phyloP scores from a whole-genome alignment of 2,888 invertebrate species.

The Ormia ochracea region DNA sequence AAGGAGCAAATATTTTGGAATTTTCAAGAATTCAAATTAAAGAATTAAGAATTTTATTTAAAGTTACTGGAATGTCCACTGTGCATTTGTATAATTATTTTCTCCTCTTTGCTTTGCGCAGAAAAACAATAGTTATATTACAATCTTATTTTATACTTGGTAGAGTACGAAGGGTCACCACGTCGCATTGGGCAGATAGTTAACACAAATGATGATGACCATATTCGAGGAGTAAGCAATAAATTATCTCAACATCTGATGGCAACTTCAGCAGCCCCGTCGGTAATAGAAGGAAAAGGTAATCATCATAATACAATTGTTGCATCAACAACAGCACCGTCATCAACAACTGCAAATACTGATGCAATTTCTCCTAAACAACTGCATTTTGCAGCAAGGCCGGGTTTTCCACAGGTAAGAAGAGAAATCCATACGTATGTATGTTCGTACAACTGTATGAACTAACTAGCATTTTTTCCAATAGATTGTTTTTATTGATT shows the following conservation, averaged over 20 bases:
- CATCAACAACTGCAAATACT: conserved; percentile 72
- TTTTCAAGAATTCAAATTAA: too few species aligned
- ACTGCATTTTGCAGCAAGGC: conserved; percentile 86
- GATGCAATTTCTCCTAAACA: conserved; percentile 79
- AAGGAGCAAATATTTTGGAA: too few species aligned
- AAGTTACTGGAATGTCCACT: background rate
- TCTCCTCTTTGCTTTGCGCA: background rate
- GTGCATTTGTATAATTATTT: background rate
- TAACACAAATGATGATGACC: conserved; percentile 39
- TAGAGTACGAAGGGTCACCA: conserved; percentile 93
- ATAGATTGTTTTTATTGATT: too few species aligned
- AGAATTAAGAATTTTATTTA: background rate
- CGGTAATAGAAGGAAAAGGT: conserved; percentile 28
- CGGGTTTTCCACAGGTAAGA: conserved; percentile 88
- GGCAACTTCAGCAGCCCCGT: conserved; percentile 50
- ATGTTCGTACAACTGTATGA: too few species aligned
- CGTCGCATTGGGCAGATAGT: conserved; percentile 84
- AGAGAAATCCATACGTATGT: background rate
- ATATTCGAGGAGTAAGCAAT: conserved; percentile 59
- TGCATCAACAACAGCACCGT: conserved; percentile 68
- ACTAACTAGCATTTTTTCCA: too few species aligned
- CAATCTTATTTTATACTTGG: conserved; percentile 78
- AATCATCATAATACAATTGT: conserved; percentile 55
- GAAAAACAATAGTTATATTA: background rate
- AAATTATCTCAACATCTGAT: conserved; percentile 70